Conservation (phyloP, 2,888 invertebrate genomes). For the Mesochorus sp. region DNA sequence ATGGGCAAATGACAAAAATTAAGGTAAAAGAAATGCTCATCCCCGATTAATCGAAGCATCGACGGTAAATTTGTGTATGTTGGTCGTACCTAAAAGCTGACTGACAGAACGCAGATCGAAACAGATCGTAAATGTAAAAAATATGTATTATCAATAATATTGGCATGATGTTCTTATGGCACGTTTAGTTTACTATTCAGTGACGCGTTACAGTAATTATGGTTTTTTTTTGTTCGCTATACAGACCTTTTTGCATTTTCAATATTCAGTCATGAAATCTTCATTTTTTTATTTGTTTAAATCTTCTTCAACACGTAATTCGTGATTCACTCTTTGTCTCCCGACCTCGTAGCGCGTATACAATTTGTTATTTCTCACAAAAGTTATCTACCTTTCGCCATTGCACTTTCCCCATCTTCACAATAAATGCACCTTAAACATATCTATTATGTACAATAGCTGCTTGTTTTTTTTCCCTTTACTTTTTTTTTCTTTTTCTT, state of each 20-base stretch:
- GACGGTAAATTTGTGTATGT: slow-evolving; percentile 7
- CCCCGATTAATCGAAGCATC: slow-evolving; percentile 30
- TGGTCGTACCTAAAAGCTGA: slow-evolving; percentile 44
- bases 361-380: slow-evolving; percentile 61
- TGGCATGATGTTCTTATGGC: slow-evolving; percentile 82
- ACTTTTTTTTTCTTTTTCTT: background rate
- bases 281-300: slow-evolving; percentile 50
- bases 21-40: slow-evolving; percentile 55
- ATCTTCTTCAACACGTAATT: slow-evolving; percentile 54
- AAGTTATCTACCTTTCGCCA: slow-evolving; percentile 73
- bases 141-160: slow-evolving; percentile 79
- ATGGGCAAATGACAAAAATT: slow-evolving; percentile 43
- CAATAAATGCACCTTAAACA: slow-evolving; percentile 80
- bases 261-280: slow-evolving; percentile 71
- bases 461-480: slow-evolving; percentile 51
- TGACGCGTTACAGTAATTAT: slow-evolving; percentile 72
- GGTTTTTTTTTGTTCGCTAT: slow-evolving; percentile 67
- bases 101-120: slow-evolving; percentile 73
- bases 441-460: slow-evolving; percentile 70
- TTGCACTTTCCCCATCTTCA: slow-evolving; percentile 81
- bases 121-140: slow-evolving; percentile 76
- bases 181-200: slow-evolving; percentile 79
- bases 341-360: slow-evolving; percentile 62
- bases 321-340: slow-evolving; percentile 58
- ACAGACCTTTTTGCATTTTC: slow-evolving; percentile 68